A percentile compares a stretch with the other conserved stretches of the same genome.
phyloP scores from a whole-genome alignment of 2,888 invertebrate species.

The Neuroscelio doddi region DNA sequence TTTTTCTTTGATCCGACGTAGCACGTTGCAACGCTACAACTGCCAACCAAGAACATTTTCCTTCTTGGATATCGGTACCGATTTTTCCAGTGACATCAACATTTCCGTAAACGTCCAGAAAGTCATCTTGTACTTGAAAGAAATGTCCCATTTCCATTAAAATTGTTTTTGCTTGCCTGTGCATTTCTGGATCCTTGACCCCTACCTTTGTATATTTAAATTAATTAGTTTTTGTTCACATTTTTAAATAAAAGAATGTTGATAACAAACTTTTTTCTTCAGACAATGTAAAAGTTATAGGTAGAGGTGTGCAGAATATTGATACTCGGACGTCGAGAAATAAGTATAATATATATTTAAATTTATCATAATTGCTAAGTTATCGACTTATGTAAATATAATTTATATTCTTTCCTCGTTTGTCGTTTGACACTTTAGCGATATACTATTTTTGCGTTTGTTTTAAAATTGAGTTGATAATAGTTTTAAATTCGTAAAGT shows the following conservation, averaged over 20 bases:
- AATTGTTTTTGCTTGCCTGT: slow-evolving; percentile 88
- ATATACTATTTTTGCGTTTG: too few species aligned
- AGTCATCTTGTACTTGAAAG: slow-evolving; percentile 95
- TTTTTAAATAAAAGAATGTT: neutral
- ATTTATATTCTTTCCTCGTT: too few species aligned
- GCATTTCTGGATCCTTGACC: slow-evolving; percentile 83
- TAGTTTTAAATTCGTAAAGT: too few species aligned
- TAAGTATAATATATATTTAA: too few species aligned
- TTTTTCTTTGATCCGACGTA: slow-evolving; percentile 79
- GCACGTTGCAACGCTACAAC: slow-evolving; percentile 90
- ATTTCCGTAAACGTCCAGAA: slow-evolving; percentile 92
- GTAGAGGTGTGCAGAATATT: too few species aligned
- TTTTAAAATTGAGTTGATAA: too few species aligned
- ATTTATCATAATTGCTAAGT: too few species aligned
- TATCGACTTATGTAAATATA: too few species aligned
- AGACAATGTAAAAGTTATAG: too few species aligned
- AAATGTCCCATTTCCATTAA: slow-evolving; percentile 94
- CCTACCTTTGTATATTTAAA: slow-evolving; percentile 71
- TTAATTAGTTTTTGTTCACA: neutral
- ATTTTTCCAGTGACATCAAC: slow-evolving; percentile 89
- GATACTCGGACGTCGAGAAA: too few species aligned
- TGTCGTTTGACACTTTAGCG: too few species aligned
- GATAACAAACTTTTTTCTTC: too few species aligned
- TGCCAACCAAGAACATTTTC: slow-evolving; percentile 96
- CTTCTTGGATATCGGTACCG: slow-evolving; percentile 94